These are phyloP conservation scores for Corvus hawaiiensis DNA, from an alignment of 2,113 vertebrate species.

Conservation along the genomic window DNA sequence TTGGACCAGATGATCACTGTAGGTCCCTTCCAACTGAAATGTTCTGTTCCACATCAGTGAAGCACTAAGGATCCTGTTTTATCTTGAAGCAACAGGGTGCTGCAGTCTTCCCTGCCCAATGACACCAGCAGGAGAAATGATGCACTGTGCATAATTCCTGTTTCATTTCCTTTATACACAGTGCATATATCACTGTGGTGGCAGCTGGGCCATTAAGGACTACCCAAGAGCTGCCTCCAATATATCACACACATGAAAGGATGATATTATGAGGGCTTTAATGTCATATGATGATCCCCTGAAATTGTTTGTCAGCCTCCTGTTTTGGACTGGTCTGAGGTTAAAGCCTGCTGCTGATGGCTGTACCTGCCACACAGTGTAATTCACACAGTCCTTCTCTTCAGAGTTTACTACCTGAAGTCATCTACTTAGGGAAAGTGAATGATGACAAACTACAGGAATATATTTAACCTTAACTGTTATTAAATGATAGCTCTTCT, in stretches of 20 bases:
- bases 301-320: constrained; percentile 3
- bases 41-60: neutral
- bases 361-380: neutral
- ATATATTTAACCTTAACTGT: constrained; percentile 34
- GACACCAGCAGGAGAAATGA: neutral
- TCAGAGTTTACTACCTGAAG: neutral
- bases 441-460: constrained; percentile 3
- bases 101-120: neutral
- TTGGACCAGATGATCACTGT: neutral
- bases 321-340: neutral
- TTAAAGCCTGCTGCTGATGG: neutral
- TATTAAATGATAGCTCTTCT: constrained; percentile 17
- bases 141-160: neutral
- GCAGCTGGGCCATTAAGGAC: constrained; percentile 5
- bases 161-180: constrained; percentile 35
- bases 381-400: neutral
- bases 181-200: neutral
- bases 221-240: neutral
- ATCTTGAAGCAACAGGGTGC: neutral
- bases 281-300: neutral
- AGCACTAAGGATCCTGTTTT: neutral
- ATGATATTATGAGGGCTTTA: constrained; percentile 17
- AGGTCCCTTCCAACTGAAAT: neutral
- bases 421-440: neutral
- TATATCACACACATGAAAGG: neutral